Conservation (phyloP, 1,140 invertebrate species). For the Trichomalopsis sarcophagae region DNA sequence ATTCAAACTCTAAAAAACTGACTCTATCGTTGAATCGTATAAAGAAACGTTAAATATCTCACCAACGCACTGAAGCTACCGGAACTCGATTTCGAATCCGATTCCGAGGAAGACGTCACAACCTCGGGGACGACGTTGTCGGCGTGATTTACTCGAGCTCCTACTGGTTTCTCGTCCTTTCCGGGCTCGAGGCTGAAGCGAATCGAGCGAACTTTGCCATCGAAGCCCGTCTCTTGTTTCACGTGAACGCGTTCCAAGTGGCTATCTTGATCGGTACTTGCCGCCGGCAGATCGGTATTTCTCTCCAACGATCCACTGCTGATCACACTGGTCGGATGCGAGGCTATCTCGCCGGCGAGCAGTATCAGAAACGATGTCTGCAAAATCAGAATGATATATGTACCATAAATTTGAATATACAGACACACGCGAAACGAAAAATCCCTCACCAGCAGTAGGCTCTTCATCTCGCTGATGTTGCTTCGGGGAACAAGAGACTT, state of each 20-base stretch:
- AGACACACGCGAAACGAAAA: not conserved
- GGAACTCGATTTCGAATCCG: not conserved
- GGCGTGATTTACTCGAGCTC: not conserved
- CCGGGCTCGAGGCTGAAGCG: conserved; percentile 49
- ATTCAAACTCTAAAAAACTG: not conserved
- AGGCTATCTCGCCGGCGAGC: not conserved
- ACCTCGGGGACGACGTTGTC: not conserved
- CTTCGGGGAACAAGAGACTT: not conserved
- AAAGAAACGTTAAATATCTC: not conserved
- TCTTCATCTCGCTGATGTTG: not conserved
- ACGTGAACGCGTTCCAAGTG: conserved; percentile 56
- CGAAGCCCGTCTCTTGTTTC: conserved; percentile 58
- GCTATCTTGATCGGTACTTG: not conserved
- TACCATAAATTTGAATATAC: too few species aligned
- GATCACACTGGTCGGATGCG: not conserved
- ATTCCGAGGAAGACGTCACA: too few species aligned
- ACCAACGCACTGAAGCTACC: not conserved
- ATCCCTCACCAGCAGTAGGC: not conserved
- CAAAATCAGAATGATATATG: not conserved
- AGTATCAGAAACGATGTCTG: not conserved
- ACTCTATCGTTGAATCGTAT: not conserved
- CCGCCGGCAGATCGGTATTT: not conserved
- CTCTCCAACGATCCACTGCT: not conserved
- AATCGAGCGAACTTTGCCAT: conserved; percentile 63
- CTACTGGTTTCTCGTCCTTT: not conserved